phyloP scores from a whole-genome alignment of 2,113 vertebrate genomes.

The human region GRCh38 chr16:78847501-78848000 shows the following conservation, averaged over 20 bases:
- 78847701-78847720: not conserved
- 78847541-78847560: too few species aligned
- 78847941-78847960: not conserved
- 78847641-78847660: not conserved
- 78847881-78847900: not conserved
- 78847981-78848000: accelerated
- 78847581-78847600: too few species aligned
- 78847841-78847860: not conserved
- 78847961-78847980: not conserved
- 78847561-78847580: too few species aligned
- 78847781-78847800: not conserved
- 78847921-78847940: accelerated
- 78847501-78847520: too few species aligned
- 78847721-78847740: not conserved
- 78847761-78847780: not conserved
- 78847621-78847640: not conserved
- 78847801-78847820: not conserved
- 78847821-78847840: not conserved
- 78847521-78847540: too few species aligned
- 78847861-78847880: not conserved
- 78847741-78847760: not conserved
- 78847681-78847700: not conserved
- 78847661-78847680: not conserved
- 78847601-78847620: too few species aligned
- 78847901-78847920: not conserved